Evolutionary conservation across 64 coral and sea anemone genomes (phyloP), one percentile per base, ranked within the genome.

Genomic region (Orbicella faveolata): DNA sequence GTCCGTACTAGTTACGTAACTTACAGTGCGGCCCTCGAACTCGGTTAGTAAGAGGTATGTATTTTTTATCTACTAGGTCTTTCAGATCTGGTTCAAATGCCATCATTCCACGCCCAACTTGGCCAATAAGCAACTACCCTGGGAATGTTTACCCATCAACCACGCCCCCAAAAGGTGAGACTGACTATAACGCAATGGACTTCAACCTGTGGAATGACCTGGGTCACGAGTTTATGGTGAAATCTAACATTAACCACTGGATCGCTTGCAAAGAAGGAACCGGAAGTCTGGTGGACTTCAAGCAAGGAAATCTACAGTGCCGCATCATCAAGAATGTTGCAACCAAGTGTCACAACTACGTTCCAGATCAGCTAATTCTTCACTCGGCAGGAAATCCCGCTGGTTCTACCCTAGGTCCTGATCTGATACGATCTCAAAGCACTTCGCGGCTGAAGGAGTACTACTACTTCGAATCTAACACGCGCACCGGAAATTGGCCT

Each of bases 141-240:
- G 87, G 44, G 6, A 74, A 89, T 18, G 69, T 80, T 18, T 11
- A 41, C 23, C 64, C 54, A 9, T 93, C 92, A 65, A 89, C 35
- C 2, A 57, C 70, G 17, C 59, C 87, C 64, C 92, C 92, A 6
- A 53, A 54, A 9, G 89, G 65, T 25, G 87, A 89, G 37, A 83
- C 77, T 23, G 74, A 93, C 35, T 64, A 82, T 62, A 87, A 79
- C 17, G 92, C 92, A 0, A 34, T 89, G 78, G 64, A 89, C 34
- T 93, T 93, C 36, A 88, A 52, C 6, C 37, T 66, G 51, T 93
- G 92, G 92, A 93, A 93, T 37, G 15, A 21, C 13, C 23, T 93
- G 8, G 92, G 92, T 21, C n/a, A 64, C n/a, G 92, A 93, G 74
- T 88, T 93, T 41, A 63, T 93, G 51, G 59, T 89, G n/a, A 93